Percentiles rank a stretch among this genome's conserved stretches.
phyloP scores from a whole-genome alignment of 2,113 vertebrate species.

The Paradoxurus hermaphroditus region DNA sequence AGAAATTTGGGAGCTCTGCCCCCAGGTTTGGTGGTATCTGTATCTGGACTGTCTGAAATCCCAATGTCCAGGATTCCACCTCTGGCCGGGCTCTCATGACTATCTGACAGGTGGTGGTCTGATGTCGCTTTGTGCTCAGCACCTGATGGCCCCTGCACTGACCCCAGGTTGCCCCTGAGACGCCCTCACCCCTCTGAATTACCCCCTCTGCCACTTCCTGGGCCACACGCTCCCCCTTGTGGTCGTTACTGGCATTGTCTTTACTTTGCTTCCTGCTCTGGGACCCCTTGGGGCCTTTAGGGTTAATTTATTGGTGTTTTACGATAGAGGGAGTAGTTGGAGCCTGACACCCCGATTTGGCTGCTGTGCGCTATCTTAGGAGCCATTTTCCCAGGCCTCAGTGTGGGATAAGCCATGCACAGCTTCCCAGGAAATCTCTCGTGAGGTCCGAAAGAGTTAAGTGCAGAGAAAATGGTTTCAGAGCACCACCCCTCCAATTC shows the following conservation, averaged over 20 bases:
- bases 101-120: no score
- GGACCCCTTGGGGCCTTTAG: background rate
- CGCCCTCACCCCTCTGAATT: accelerated
- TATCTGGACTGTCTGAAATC: background rate
- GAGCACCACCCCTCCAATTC: background rate
- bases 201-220: background rate
- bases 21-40: background rate
- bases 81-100: background rate
- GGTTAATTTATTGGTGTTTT: background rate
- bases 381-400: background rate
- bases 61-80: background rate
- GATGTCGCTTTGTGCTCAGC: background rate
- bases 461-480: background rate
- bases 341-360: background rate
- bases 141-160: background rate
- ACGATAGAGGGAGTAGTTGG: background rate
- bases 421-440: background rate
- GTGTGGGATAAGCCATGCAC: background rate
- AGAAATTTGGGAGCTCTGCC: background rate
- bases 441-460: background rate
- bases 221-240: background rate
- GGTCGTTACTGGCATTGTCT: background rate
- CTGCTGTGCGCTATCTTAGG: background rate
- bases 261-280: background rate
- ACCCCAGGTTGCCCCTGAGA: background rate